Evolutionary conservation across 37 sponge, comb jelly and placozoan species (phyloP).

Genomic region (Bolinopsis microptera): DNA sequence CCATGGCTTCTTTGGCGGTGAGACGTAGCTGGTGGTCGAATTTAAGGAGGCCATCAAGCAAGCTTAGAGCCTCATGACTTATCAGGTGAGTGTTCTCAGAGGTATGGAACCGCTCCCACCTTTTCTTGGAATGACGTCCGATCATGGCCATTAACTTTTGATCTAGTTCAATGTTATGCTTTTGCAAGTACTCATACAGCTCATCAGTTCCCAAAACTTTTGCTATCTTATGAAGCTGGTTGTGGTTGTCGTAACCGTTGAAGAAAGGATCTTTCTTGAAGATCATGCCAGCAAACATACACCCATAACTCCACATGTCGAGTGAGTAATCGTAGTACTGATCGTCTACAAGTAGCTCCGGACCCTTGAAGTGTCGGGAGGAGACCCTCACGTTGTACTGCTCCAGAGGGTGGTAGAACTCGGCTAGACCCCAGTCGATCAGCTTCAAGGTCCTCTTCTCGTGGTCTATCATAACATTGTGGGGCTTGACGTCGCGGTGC

Average conservation of each 20-base stretch:
- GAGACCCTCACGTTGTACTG: constrained; percentile 57
- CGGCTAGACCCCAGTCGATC: constrained; percentile 63
- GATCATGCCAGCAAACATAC: constrained; percentile 61
- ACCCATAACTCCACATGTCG: constrained; percentile 56
- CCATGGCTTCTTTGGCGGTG: constrained; percentile 61
- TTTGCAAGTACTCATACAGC: constrained; percentile 25
- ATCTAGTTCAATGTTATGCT: not conserved
- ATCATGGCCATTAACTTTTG: constrained; percentile 2
- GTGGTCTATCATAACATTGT: constrained; percentile 56
- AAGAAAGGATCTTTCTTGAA: constrained; percentile 54
- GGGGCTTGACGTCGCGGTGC: constrained; percentile 59
- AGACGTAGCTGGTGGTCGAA: constrained; percentile 37
- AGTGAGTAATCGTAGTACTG: constrained; percentile 65
- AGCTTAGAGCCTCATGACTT: constrained; percentile 9
- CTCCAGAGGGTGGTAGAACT: constrained; percentile 65
- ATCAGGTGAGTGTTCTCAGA: constrained; percentile 36
- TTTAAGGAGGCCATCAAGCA: constrained; percentile 34
- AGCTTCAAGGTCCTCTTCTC: constrained; percentile 54
- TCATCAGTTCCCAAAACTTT: constrained; percentile 62
- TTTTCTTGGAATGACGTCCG: constrained; percentile 52
- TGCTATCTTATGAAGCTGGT: constrained; percentile 57
- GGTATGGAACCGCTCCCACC: constrained; percentile 52
- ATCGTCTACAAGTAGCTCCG: constrained; percentile 43
- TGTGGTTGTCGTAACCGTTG: constrained; percentile 63
- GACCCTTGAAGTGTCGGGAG: constrained; percentile 59